Percentiles rank a stretch among this genome's conserved stretches.
phyloP scores from a whole-genome alignment of 2,797 vertebrate species.

The Falco cherrug region DNA sequence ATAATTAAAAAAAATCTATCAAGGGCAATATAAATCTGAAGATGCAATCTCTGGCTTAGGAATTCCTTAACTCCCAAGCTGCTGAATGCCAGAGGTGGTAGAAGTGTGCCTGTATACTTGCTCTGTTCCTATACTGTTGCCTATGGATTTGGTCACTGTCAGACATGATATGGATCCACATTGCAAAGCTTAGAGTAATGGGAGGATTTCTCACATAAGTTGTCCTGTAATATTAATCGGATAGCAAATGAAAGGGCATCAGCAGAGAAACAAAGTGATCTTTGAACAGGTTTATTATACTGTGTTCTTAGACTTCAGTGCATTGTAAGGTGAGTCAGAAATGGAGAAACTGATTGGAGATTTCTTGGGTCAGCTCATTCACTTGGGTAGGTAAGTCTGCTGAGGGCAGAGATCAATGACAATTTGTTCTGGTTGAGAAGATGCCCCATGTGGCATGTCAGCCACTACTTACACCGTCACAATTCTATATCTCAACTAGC shows the following conservation, averaged over 20 bases:
- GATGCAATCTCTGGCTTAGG: not conserved
- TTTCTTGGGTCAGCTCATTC: not conserved
- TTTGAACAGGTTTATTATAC: not conserved
- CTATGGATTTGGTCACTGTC: not conserved
- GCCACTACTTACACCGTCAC: not conserved
- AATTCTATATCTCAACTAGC: not conserved
- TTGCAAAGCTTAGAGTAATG: not conserved
- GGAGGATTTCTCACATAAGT: not conserved
- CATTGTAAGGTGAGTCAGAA: not conserved
- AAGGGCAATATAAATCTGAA: not conserved
- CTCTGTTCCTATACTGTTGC: not conserved
- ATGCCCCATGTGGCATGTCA: not conserved
- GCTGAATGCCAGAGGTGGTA: not conserved
- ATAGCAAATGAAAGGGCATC: not conserved
- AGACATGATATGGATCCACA: not conserved
- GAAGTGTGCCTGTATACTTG: not conserved
- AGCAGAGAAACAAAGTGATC: not conserved
- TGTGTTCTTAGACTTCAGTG: not conserved
- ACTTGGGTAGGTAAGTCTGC: not conserved
- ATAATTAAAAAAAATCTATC: not conserved
- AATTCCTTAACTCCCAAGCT: not conserved
- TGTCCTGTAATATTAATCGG: not conserved
- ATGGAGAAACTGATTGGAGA: not conserved
- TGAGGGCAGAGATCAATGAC: not conserved
- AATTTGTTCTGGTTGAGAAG: not conserved